These are phyloP conservation scores for Acridotheres tristis DNA, from an alignment of 2,797 vertebrate species.

Conservation along the genomic window DNA sequence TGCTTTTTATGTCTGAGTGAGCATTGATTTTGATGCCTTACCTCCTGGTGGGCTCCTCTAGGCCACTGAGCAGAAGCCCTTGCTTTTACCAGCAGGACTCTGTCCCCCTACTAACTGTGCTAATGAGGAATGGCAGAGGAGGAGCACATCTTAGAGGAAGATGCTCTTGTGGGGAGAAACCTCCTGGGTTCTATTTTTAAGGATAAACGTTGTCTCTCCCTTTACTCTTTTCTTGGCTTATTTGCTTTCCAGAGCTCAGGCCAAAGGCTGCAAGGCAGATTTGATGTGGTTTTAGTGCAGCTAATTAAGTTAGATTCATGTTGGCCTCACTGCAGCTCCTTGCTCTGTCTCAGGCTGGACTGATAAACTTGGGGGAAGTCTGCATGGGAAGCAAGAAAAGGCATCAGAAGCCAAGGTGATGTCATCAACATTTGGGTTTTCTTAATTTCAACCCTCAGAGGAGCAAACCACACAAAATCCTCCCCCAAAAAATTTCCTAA, in stretches of 20 bases:
- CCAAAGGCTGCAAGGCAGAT: background rate
- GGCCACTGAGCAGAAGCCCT: background rate
- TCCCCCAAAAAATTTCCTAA: background rate
- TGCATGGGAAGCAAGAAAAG: background rate
- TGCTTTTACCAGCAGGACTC: conserved; percentile 51
- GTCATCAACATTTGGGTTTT: background rate
- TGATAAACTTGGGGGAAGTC: background rate
- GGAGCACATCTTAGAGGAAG: background rate
- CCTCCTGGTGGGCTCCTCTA: conserved; percentile 38
- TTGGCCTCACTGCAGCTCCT: background rate
- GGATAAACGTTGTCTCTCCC: background rate
- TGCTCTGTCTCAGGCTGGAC: background rate
- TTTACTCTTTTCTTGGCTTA: background rate
- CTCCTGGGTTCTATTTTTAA: background rate
- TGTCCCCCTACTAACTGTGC: background rate
- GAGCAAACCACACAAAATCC: background rate
- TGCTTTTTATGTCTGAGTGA: conserved; percentile 1
- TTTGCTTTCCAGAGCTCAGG: background rate
- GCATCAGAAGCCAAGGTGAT: background rate
- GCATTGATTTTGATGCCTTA: conserved; percentile 31
- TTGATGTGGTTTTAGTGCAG: background rate
- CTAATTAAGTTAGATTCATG: background rate
- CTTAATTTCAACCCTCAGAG: background rate
- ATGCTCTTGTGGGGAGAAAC: background rate
- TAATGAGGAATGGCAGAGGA: conserved; percentile 57